Percentiles rank a stretch among this genome's conserved stretches.
Conservation (phyloP, 2,888 invertebrate species). For the Caenorhabditis japonica region DNA sequence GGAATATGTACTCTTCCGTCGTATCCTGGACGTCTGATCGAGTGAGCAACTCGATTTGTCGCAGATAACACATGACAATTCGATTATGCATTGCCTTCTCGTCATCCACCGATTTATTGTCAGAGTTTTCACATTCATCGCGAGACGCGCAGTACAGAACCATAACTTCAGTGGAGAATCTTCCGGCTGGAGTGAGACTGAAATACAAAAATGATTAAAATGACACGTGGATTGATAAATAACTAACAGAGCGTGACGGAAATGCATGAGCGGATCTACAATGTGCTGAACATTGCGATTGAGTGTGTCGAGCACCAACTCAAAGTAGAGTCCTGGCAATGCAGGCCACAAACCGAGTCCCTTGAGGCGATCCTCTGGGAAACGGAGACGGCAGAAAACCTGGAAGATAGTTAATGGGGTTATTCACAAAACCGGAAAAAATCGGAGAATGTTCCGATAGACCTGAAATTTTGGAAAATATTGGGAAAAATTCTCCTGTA, state of each 20-base stretch:
- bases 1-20: constrained; percentile 21
- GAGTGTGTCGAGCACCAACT: constrained; percentile 29
- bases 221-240: neutral
- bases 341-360: constrained; percentile 31
- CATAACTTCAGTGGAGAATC: constrained; percentile 14
- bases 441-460: no score
- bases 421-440: no score
- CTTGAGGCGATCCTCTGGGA: constrained; percentile 30
- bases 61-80: constrained; percentile 20
- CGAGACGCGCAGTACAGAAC: constrained; percentile 28
- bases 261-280: constrained; percentile 21
- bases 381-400: constrained; percentile 40
- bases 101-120: constrained; percentile 14
- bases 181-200: constrained; percentile 32
- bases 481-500: no score
- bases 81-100: constrained; percentile 27
- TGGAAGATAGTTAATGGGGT: neutral
- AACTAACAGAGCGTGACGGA: constrained; percentile 25
- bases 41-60: constrained; percentile 25
- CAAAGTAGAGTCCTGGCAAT: constrained; percentile 37
- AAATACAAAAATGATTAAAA: neutral
- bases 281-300: constrained; percentile 14
- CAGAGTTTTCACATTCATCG: constrained; percentile 19
- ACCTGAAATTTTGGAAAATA: no score
- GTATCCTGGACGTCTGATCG: constrained; percentile 12